Evolutionary conservation across 1,140 invertebrate genomes (phyloP).

Genomic region (Orchesella cincta): DNA sequence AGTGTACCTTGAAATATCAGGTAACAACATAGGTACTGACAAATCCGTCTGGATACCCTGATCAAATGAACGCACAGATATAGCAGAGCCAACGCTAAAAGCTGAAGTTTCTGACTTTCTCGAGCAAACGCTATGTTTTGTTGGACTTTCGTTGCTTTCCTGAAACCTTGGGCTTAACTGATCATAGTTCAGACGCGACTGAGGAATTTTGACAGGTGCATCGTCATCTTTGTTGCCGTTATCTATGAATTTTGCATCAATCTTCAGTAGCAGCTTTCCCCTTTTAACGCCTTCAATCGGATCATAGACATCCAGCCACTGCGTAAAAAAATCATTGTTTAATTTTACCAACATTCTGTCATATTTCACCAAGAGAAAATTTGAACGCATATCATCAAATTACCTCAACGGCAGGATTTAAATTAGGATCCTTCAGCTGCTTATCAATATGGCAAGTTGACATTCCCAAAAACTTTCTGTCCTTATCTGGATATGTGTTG

Average conservation of each 20-base stretch:
- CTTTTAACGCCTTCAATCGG: background rate
- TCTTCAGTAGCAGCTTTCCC: background rate
- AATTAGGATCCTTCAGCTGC: background rate
- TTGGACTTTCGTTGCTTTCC: background rate
- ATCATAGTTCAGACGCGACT: background rate
- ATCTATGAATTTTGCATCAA: conserved; percentile 24
- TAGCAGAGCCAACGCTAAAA: background rate
- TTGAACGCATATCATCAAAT: background rate
- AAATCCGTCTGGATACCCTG: background rate
- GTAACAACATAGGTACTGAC: background rate
- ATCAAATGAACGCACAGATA: background rate
- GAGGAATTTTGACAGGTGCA: background rate
- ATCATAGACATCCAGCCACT: conserved; percentile 25
- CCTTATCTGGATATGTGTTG: background rate
- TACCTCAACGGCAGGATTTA: conserved; percentile 23
- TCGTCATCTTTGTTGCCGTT: background rate
- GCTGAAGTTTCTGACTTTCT: background rate
- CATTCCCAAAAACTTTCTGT: conserved; percentile 1
- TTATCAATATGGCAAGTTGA: background rate
- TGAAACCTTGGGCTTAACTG: too few species aligned
- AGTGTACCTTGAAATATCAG: background rate
- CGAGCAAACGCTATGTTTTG: background rate
- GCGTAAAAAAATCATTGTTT: background rate
- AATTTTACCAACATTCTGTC: background rate
- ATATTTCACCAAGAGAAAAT: background rate